Base-by-base conservation (phyloP, 2,113 vertebrate species). In the Corvus hawaiiensis region DNA sequence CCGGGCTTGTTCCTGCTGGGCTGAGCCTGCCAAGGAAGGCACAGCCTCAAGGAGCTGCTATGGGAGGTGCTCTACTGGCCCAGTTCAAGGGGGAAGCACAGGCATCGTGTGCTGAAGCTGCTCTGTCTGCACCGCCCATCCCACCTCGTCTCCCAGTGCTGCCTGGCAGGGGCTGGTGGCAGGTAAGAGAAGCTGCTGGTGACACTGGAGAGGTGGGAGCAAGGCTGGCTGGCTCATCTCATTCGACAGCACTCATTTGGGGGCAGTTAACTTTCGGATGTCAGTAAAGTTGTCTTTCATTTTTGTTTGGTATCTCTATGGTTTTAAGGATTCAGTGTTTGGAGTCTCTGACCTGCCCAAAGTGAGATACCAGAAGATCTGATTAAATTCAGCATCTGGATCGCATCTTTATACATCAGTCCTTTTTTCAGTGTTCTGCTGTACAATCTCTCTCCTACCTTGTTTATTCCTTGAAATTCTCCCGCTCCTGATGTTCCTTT, bases 391-490 rank as follows among this genome's bases (percentile, higher is more conserved):
- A 37, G n/a, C 13, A 23, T 27, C 56, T 78, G 52, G 26, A 71
- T 78, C 73, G 78, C 61, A 87, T 41, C 28, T 77, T 33, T 32
- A 24, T 2, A 2, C 17, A 62, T 51, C 51, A 13, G 11, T n/a
- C 62, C 11, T 66, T 61, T 66, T 64, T 17, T 3, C 23, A 37
- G 3, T 41, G 35, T 55, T 51, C 33, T 86, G 46, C 61, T 55
- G 35, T 48, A 59, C 28, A 63, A 48, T 39, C 23, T 62, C 41
- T 63, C 55, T 76, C 39, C 35, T 56, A 32, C 37, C 32, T 76
- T 67, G 18, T 67, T 93, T 44, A 39, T n/a, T 91, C 16, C 64
- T 68, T 87, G 64, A 69, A 82, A 87, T 85, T 68, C 61, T 51
- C 15, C 18, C 7, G 7, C 28, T 81, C 18, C 28, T 61, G 48